Conservation (phyloP, 2,113 vertebrate species). For the Python bivittatus region DNA sequence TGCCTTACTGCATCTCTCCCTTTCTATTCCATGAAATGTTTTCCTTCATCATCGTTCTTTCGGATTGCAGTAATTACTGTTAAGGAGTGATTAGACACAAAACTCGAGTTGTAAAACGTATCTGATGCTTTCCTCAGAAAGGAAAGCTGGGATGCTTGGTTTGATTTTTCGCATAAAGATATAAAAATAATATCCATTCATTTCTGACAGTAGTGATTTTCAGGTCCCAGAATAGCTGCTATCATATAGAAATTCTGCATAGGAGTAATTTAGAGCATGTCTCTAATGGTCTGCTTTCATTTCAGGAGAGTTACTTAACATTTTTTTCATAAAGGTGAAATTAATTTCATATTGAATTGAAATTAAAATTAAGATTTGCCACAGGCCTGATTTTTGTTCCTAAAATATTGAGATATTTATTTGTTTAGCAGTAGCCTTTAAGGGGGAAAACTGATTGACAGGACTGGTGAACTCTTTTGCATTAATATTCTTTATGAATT, state of each 20-base stretch:
- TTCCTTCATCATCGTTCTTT: conserved; percentile 41
- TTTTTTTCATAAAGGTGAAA: conserved; percentile 39
- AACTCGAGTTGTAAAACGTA: conserved; percentile 34
- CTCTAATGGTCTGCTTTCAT: not conserved
- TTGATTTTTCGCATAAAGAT: conserved; percentile 18
- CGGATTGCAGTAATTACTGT: conserved; percentile 29
- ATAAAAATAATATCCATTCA: conserved; percentile 18
- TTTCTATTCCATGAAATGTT: not conserved
- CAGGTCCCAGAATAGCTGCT: not conserved
- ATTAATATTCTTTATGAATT: not conserved
- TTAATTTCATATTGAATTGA: conserved; percentile 41
- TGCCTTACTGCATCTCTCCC: conserved; percentile 50
- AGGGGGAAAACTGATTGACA: not conserved
- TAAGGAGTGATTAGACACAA: conserved; percentile 48
- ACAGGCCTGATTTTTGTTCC: conserved; percentile 41
- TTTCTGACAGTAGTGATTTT: conserved; percentile 48
- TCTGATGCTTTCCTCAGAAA: conserved; percentile 31
- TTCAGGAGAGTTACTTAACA: not conserved
- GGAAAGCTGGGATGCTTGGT: not conserved
- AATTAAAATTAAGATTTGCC: conserved; percentile 51
- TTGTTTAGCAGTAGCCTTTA: conserved; percentile 10
- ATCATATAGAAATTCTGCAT: conserved; percentile 22
- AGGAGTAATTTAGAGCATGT: not conserved
- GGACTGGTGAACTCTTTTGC: conserved; percentile 14
- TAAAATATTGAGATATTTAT: conserved; percentile 19